Conservation (phyloP, 2,113 vertebrate genomes). For the Strix uralensis region DNA sequence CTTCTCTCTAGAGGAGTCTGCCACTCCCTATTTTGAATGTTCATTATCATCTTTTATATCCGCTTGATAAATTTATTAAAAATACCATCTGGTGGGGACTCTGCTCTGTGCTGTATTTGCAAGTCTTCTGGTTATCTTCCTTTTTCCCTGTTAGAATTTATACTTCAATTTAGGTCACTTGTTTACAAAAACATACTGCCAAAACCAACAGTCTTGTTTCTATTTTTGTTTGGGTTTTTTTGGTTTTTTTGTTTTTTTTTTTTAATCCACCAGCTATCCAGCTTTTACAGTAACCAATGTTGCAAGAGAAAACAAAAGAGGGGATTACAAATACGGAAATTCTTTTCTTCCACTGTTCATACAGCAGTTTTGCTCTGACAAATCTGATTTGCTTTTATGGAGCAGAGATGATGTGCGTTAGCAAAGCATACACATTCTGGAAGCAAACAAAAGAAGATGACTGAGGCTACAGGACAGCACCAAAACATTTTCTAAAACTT, state of each 20-base stretch:
- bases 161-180: conserved; percentile 66
- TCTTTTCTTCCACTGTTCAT: neutral
- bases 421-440: conserved; percentile 30
- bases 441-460: conserved; percentile 15
- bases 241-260: neutral
- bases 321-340: conserved; percentile 8
- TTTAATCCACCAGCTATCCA: neutral
- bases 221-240: neutral
- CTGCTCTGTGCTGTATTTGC: conserved; percentile 37
- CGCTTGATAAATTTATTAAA: conserved; percentile 74
- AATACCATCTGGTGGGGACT: conserved; percentile 75
- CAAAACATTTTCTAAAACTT: conserved; percentile 48
- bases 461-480: neutral
- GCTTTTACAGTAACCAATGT: conserved; percentile 24
- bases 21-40: conserved; percentile 61
- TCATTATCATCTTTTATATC: conserved; percentile 69
- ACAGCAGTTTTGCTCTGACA: conserved; percentile 42
- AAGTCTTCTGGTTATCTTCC: conserved; percentile 29
- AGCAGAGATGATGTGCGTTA: conserved; percentile 47
- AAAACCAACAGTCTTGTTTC: conserved; percentile 13
- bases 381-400: conserved; percentile 58
- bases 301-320: conserved; percentile 30
- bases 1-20: conserved; percentile 2
- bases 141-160: conserved; percentile 59
- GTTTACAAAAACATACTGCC: conserved; percentile 63